Percentiles rank a stretch among this genome's conserved stretches.
phyloP scores from a whole-genome alignment of 2,113 vertebrate genomes.

The Neomonachus schauinslandi region DNA sequence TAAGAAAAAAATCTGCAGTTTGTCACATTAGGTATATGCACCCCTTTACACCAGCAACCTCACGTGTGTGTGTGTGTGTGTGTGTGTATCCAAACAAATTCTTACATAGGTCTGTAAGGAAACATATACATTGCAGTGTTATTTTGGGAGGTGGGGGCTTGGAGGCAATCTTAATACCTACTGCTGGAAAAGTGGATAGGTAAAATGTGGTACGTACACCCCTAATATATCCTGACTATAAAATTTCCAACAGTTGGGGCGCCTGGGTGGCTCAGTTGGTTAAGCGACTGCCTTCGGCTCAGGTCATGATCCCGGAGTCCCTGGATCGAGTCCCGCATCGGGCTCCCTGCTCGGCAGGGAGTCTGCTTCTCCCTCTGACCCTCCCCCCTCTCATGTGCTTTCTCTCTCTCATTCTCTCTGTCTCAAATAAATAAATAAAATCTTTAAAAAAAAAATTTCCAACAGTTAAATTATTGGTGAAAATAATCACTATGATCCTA shows the following conservation, averaged over 20 bases:
- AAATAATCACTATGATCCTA: background rate
- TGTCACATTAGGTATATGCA: background rate
- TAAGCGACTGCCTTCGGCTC: too few relatives aligned
- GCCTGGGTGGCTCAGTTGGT: too few relatives aligned
- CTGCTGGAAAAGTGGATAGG: background rate
- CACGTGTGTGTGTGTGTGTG: background rate
- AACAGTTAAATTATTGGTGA: background rate
- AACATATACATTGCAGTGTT: background rate
- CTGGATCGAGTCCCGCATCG: too few relatives aligned
- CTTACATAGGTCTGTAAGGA: background rate
- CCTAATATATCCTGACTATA: background rate
- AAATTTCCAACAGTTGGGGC: background rate
- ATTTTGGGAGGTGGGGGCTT: background rate
- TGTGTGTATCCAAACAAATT: background rate
- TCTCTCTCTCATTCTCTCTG: too few relatives aligned
- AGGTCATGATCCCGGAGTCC: too few relatives aligned
- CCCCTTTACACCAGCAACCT: background rate
- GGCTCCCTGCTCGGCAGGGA: too few relatives aligned
- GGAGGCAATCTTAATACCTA: background rate
- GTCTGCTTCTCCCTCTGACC: too few relatives aligned
- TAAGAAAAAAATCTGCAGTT: background rate
- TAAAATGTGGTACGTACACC: background rate
- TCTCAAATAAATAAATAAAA: too few relatives aligned
- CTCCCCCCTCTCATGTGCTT: too few relatives aligned
- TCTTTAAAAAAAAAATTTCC: too few relatives aligned